Percentiles rank a stretch among this genome's conserved stretches.
Conservation (phyloP, 2,113 vertebrate species). For the Notarius quadriscutis region DNA sequence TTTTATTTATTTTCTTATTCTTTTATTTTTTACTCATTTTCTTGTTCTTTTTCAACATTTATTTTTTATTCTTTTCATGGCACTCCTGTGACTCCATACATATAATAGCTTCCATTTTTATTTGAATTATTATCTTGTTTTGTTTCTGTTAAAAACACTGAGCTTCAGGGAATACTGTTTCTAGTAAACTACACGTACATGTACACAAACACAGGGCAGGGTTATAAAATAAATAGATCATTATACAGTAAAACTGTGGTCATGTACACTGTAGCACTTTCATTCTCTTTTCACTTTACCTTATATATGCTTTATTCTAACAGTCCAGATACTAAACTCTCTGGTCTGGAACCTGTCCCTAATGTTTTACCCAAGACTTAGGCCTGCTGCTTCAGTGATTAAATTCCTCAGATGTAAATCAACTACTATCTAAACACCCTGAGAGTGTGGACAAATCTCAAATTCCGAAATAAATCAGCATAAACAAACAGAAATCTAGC, state of each 20-base stretch:
- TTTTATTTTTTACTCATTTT: too few relatives aligned
- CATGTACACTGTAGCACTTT: background rate
- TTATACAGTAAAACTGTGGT: background rate
- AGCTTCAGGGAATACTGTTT: background rate
- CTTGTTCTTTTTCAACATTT: too few relatives aligned
- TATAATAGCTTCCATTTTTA: too few relatives aligned
- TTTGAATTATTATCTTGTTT: too few relatives aligned
- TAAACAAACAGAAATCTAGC: constrained; percentile 13
- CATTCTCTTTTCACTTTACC: background rate
- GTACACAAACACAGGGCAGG: background rate
- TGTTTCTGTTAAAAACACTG: background rate
- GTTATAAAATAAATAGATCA: background rate
- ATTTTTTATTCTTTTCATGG: too few relatives aligned
- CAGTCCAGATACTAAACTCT: background rate
- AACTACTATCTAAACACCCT: background rate
- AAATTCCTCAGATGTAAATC: background rate
- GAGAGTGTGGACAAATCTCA: background rate
- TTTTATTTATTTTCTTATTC: too few relatives aligned
- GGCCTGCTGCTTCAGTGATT: background rate
- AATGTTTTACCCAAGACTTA: constrained; percentile 4
- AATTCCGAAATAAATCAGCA: background rate
- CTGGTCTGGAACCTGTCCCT: background rate
- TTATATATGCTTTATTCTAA: background rate
- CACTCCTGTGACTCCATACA: too few relatives aligned
- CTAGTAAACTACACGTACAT: background rate